These are phyloP conservation scores for Rhinopomastus cyanomelas DNA, from an alignment of 2,113 vertebrate genomes.

Conservation along the genomic window DNA sequence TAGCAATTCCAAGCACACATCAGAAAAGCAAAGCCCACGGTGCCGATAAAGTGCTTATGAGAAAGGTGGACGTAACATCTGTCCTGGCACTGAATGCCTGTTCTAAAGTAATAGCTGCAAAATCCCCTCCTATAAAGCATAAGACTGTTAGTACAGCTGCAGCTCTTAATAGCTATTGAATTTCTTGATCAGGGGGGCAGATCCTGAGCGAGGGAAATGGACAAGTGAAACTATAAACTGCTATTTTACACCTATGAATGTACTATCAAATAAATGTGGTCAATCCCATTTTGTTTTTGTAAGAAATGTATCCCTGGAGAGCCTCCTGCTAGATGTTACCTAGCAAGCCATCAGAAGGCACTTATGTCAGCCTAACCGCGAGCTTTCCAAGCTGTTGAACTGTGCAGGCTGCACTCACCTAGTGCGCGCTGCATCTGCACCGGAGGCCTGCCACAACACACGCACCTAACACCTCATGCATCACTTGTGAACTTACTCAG, in stretches of 20 bases:
- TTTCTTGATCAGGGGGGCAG: slow-evolving; percentile 55
- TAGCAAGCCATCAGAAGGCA: slow-evolving; percentile 54
- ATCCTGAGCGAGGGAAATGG: slow-evolving; percentile 55
- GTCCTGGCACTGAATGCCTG: slow-evolving; percentile 34
- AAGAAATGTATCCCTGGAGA: slow-evolving; percentile 44
- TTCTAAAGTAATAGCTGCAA: slow-evolving; percentile 55
- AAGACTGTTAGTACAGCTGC: slow-evolving; percentile 68
- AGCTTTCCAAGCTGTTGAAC: not conserved
- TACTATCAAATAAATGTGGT: slow-evolving; percentile 63
- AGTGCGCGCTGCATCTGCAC: slow-evolving; percentile 7
- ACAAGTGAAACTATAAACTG: slow-evolving; percentile 67
- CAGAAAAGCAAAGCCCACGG: slow-evolving; percentile 54
- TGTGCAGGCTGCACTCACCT: not conserved
- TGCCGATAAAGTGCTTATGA: slow-evolving; percentile 58
- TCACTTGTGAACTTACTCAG: not conserved
- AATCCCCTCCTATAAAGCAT: slow-evolving; percentile 54
- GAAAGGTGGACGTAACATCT: slow-evolving; percentile 48
- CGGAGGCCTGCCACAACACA: slow-evolving; percentile 2
- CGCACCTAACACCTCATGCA: not conserved
- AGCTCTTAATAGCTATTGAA: slow-evolving; percentile 64
- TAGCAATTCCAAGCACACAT: slow-evolving; percentile 39
- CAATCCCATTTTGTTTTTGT: slow-evolving; percentile 11
- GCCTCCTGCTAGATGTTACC: not conserved
- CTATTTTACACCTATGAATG: slow-evolving; percentile 67
- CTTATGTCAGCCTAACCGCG: slow-evolving; percentile 43